Evolutionary conservation across 2,113 vertebrate species (phyloP), one percentile per base, ranked within the genome.

Genomic region (Corvus hawaiiensis): DNA sequence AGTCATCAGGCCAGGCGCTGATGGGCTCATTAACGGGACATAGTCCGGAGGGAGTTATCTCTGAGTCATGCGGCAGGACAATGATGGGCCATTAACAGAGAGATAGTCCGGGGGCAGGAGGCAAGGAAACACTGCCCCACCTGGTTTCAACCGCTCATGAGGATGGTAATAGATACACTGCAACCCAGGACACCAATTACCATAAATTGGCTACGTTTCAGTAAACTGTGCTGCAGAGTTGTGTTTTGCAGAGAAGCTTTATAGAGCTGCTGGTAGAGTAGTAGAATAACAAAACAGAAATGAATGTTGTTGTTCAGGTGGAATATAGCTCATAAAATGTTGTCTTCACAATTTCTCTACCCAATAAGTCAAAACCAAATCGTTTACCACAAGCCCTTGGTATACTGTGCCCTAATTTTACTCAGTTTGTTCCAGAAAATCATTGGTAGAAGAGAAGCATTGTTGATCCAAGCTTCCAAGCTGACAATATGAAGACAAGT

Each of bases 401-500:
- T 84, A 62, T 87, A 44, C 35, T 80, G 23, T 54, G 64, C 85
- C 89, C 87, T 92, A 88, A 69, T 46, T 66, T 76, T 80, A 63
- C 71, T 88, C 89, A 71, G 71, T 96, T 95, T 93, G 66, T 92
- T 97, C 90, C 93, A 95, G 84, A 52, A 94, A 94, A 78, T 84
- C 69, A 44, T n/a, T 28, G 30, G 74, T 84, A 89, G 94, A 88
- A 94, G 72, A 92, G 24, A 66, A 1, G 0, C 44, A 43, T 26
- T 97, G 58, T 80, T 96, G 87, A 94, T 90, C 56, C 46, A 77
- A 90, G 56, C 96, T 91, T 92, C 77, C 78, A 95, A 93, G 48
- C 75, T 87, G 71, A 92, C n/a, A 89, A 83, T 78, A 91, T 35
- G 94, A 95, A 97, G 81, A 94, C 79, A 94, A 78, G 37, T 94